Evolutionary conservation across 2,113 vertebrate genomes (phyloP), one percentile per base, ranked within the genome.

Genomic region (Mystacornis crossleyi): DNA sequence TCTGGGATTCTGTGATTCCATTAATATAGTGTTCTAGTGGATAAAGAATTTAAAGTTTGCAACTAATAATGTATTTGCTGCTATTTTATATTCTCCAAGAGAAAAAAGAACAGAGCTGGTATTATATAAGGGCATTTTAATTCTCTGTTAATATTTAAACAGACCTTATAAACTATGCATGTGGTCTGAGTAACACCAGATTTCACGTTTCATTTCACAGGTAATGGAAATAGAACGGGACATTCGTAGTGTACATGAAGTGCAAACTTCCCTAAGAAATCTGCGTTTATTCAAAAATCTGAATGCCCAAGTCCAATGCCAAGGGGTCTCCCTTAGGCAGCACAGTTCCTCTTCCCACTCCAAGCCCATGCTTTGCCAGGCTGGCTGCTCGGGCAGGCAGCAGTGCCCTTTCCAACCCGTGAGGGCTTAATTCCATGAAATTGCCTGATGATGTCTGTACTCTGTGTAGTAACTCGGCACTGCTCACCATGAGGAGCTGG

Each of bases 231-330:
- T 2, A n/a, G 51, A 48, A 40, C 1, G 36, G 48, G 62, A n/a
- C 0, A 0, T 33, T 29, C 12, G 17, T 10, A 33, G 55, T 23
- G 53, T 1, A n/a, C 54, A 55, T 0, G 1, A 62, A 86, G 55
- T 3, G 34, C 24, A 43, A 66, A 40, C 9, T 17, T 40, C 12
- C 34, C 34, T 1, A 31, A 8, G 48, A 55, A 62, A 87, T n/a
- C 5, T 14, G 34, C 10, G 13, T 21, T 33, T 33, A 21, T 54
- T 69, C 43, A 28, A 18, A 55, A 40, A 21, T 14, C 50, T 25
- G 28, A 48, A 34, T 34, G 50, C 29, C 33, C 73, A 45, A 3
- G 12, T 21, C 50, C 54, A 15, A 3, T 18, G 34, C 70, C 43
- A 53, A 62, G n/a, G n/a, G 4, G 3, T 28, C 38, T 43, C 38